These are phyloP conservation scores for Clivina fossor DNA, from an alignment of 2,888 invertebrate species.

Conservation along the genomic window DNA sequence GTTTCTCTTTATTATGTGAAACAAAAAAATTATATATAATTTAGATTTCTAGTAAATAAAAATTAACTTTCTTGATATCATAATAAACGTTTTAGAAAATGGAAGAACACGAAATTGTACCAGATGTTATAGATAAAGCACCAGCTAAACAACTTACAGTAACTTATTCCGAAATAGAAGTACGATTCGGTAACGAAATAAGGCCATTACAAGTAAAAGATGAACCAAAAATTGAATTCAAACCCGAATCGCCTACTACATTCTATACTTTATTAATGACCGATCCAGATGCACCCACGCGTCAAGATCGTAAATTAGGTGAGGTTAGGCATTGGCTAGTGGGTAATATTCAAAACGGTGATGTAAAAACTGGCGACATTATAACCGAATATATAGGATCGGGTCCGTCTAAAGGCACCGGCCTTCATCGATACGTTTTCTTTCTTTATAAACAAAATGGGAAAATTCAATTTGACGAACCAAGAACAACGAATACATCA, in stretches of 20 bases:
- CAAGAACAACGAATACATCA: slow-evolving; percentile 54
- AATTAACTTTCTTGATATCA: no score
- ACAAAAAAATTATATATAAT: no score
- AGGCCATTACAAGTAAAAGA: slow-evolving; percentile 46
- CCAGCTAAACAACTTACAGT: slow-evolving; percentile 41
- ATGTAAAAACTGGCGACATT: slow-evolving; percentile 59
- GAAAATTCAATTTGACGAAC: slow-evolving; percentile 47
- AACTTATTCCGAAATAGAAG: slow-evolving; percentile 35
- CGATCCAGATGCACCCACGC: slow-evolving; percentile 78
- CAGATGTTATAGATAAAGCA: slow-evolving; percentile 47
- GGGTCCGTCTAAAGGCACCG: slow-evolving; percentile 73
- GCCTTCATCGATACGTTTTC: slow-evolving; percentile 72
- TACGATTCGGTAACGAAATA: slow-evolving; percentile 43
- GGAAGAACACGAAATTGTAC: slow-evolving; percentile 47
- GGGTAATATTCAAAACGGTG: slow-evolving; percentile 67
- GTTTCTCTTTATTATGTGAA: no score
- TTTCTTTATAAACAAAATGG: slow-evolving; percentile 55
- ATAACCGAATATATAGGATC: slow-evolving; percentile 66
- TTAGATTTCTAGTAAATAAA: no score
- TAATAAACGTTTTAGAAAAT: slow-evolving; percentile 43
- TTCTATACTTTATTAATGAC: slow-evolving; percentile 55
- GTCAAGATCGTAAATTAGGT: slow-evolving; percentile 65
- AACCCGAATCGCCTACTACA: slow-evolving; percentile 41
- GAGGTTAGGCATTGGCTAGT: slow-evolving; percentile 81
- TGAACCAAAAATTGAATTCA: slow-evolving; percentile 45